phyloP scores from a whole-genome alignment of 2,888 invertebrate species.

The Coronaproctus castanopsis region DNA sequence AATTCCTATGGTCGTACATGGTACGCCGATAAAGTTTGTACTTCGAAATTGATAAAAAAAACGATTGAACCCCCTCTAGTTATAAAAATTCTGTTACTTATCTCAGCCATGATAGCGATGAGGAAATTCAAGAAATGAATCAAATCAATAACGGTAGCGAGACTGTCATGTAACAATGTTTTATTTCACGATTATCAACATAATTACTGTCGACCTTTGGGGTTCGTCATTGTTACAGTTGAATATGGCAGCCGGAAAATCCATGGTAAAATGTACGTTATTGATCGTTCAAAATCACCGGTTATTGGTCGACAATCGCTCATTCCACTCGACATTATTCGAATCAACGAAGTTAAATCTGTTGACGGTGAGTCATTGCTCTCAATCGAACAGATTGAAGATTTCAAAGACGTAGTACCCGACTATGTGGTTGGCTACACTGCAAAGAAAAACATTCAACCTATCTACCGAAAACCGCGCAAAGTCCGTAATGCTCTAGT shows the following conservation, averaged over 20 bases:
- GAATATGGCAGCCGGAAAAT: not conserved
- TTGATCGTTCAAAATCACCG: not conserved
- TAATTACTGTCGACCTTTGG: not conserved
- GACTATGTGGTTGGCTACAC: not conserved
- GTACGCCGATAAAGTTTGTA: constrained; percentile 1
- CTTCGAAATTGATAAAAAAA: not conserved
- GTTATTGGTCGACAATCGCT: not conserved
- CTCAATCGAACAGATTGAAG: not conserved
- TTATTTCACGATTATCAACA: not conserved
- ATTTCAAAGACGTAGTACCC: not conserved
- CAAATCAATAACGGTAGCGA: not conserved
- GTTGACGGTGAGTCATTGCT: not conserved
- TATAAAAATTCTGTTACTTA: not conserved
- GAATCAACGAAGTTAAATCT: not conserved
- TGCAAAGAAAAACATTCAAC: not conserved
- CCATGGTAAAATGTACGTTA: not conserved
- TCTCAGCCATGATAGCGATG: not conserved
- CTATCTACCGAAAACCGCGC: constrained; percentile 16
- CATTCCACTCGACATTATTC: not conserved
- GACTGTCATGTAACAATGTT: no score
- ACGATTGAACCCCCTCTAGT: not conserved
- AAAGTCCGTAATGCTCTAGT: constrained; percentile 15
- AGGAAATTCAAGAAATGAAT: not conserved
- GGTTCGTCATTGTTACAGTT: not conserved
- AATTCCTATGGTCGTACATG: not conserved